A percentile compares a stretch with the other conserved stretches of the same genome.
These are phyloP conservation scores for Synodontis membranacea DNA, from an alignment of 2,113 vertebrate species.

Conservation along the genomic window DNA sequence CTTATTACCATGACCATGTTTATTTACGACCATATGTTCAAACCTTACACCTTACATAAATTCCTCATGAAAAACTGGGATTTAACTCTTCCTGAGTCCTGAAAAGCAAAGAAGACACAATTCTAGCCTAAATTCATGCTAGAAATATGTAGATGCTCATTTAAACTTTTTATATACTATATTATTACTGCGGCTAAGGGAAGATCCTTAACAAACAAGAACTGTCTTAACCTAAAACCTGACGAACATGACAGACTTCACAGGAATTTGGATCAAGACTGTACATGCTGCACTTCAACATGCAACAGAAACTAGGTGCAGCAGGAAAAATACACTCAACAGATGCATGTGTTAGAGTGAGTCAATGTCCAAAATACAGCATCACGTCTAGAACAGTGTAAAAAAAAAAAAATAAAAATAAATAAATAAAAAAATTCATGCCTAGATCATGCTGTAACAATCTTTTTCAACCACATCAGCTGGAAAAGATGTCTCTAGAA, in stretches of 20 bases:
- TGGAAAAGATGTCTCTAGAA: background rate
- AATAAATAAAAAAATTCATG: background rate
- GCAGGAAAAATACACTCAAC: background rate
- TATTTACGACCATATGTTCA: background rate
- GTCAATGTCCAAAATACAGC: background rate
- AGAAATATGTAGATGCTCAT: background rate
- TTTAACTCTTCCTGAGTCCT: no score
- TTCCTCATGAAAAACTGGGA: background rate
- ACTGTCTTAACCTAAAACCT: background rate
- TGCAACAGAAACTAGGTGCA: background rate
- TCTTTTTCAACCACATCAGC: background rate
- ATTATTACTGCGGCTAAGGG: background rate
- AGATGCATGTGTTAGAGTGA: background rate
- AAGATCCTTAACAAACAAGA: background rate
- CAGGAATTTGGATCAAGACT: background rate
- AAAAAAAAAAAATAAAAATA: no score
- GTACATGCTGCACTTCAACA: conserved; percentile 15
- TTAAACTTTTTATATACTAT: no score
- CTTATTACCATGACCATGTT: background rate
- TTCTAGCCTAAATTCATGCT: background rate
- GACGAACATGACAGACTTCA: conserved; percentile 14
- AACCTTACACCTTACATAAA: background rate
- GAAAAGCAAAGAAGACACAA: background rate
- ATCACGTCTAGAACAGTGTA: background rate
- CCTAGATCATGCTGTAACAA: background rate